A percentile compares a stretch with the other conserved stretches of the same genome.
Conservation (phyloP, 2,797 vertebrate genomes). For the Sebastes wilsoni region DNA sequence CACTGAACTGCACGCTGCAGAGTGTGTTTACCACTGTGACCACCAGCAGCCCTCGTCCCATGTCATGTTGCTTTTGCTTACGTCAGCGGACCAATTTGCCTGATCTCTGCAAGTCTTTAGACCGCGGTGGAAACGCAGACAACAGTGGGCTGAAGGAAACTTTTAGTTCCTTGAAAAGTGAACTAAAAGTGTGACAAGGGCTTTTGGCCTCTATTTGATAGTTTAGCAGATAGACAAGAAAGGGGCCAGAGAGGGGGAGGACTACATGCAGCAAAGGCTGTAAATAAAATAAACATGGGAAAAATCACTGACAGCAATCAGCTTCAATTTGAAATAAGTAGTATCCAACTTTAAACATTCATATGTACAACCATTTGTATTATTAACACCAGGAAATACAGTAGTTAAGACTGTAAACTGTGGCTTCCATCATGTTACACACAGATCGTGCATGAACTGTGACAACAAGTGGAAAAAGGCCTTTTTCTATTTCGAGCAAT, state of each 20-base stretch:
- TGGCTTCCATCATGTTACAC: not conserved
- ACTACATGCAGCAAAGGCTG: not conserved
- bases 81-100: too few relatives aligned
- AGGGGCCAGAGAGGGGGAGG: accelerated
- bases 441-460: not conserved
- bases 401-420: not conserved
- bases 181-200: not conserved
- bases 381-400: not conserved
- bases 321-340: not conserved
- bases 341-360: not conserved
- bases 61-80: too few relatives aligned
- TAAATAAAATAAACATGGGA: not conserved
- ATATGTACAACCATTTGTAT: too few relatives aligned
- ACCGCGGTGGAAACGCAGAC: not conserved
- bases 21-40: not conserved
- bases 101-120: not conserved
- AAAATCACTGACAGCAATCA: not conserved
- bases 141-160: not conserved
- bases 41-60: too few relatives aligned
- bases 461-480: not conserved
- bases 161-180: not conserved
- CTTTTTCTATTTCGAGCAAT: not conserved
- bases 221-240: too few relatives aligned
- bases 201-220: too few relatives aligned
- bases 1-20: too few relatives aligned